Conservation (phyloP, 2,888 invertebrate genomes). For the Meta bourneti region DNA sequence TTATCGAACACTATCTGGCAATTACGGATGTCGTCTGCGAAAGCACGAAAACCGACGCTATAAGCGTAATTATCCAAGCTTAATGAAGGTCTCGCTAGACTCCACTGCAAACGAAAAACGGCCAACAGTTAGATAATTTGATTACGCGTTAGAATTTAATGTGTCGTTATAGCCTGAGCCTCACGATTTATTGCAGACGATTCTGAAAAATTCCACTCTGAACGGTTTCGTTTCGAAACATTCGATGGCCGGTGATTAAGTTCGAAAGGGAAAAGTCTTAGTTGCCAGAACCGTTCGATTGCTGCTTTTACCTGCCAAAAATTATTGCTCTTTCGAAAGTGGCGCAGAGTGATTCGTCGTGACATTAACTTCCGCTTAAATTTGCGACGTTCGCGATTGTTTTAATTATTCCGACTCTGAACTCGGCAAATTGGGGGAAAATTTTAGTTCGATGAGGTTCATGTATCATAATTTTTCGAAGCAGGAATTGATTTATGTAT, state of each 20-base stretch:
- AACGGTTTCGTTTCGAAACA: conserved; percentile 18
- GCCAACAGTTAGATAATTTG: conserved; percentile 61
- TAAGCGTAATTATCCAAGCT: conserved; percentile 38
- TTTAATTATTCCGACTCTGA: conserved; percentile 16
- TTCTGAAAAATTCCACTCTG: conserved; percentile 44
- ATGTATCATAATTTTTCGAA: conserved; percentile 48
- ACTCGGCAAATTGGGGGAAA: conserved; percentile 18
- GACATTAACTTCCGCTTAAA: conserved; percentile 37
- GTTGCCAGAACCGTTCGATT: conserved; percentile 26
- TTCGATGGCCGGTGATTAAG: conserved; percentile 48
- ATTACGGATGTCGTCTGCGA: conserved; percentile 45
- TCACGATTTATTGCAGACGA: conserved; percentile 52
- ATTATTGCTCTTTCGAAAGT: conserved; percentile 43
- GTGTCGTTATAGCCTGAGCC: conserved; percentile 42
- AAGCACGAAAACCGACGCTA: conserved; percentile 24
- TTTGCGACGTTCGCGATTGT: conserved; percentile 37
- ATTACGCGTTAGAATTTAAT: conserved; percentile 57
- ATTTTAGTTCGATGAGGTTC: conserved; percentile 26
- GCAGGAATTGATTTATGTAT: conserved; percentile 40
- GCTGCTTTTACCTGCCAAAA: neutral
- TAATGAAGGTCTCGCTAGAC: conserved; percentile 38
- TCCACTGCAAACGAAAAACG: conserved; percentile 45
- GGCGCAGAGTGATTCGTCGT: neutral
- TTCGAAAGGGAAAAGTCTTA: conserved; percentile 41
- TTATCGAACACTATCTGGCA: conserved; percentile 26